Percentiles rank a stretch among this genome's conserved stretches.
phyloP scores from a whole-genome alignment of 2,888 invertebrate species.

The Seira ritae region DNA sequence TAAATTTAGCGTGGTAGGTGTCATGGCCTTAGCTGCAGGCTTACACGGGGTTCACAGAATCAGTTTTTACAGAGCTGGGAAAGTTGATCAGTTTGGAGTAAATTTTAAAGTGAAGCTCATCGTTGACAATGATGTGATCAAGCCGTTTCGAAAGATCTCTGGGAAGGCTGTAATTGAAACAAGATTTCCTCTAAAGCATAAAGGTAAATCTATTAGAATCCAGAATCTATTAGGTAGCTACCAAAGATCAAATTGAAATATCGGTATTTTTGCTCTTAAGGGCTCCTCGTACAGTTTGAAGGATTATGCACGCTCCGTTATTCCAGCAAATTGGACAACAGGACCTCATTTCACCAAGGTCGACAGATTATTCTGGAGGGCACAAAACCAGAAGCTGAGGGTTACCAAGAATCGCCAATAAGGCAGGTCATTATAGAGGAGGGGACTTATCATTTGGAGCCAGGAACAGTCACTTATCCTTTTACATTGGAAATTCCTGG shows the following conservation, averaged over 20 bases:
- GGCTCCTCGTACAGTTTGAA: conserved; percentile 45
- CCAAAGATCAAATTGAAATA: too few species aligned
- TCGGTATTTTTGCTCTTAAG: conserved; percentile 28
- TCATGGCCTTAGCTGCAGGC: conserved; percentile 44
- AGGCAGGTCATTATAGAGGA: not conserved
- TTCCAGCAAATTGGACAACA: conserved; percentile 41
- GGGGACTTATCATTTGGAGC: conserved; percentile 10
- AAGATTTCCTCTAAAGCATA: conserved; percentile 49
- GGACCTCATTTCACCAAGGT: conserved; percentile 40
- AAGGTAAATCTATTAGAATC: too few species aligned
- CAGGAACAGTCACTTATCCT: conserved; percentile 30
- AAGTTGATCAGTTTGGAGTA: conserved; percentile 44
- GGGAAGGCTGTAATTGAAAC: conserved; percentile 50
- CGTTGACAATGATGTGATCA: conserved; percentile 42
- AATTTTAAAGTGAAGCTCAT: conserved; percentile 43
- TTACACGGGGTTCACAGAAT: conserved; percentile 37
- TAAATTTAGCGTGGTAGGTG: not conserved
- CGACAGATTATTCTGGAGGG: conserved; percentile 37
- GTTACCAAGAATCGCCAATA: conserved; percentile 48
- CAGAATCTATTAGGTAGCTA: too few species aligned
- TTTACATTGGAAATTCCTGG: conserved; percentile 45
- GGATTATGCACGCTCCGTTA: conserved; percentile 42
- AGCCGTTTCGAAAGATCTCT: conserved; percentile 38
- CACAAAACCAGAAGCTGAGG: conserved; percentile 21
- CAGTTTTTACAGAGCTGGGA: conserved; percentile 32